Evolutionary conservation across 1,140 invertebrate genomes (phyloP).

Genomic region (Brachionus rubens): DNA sequence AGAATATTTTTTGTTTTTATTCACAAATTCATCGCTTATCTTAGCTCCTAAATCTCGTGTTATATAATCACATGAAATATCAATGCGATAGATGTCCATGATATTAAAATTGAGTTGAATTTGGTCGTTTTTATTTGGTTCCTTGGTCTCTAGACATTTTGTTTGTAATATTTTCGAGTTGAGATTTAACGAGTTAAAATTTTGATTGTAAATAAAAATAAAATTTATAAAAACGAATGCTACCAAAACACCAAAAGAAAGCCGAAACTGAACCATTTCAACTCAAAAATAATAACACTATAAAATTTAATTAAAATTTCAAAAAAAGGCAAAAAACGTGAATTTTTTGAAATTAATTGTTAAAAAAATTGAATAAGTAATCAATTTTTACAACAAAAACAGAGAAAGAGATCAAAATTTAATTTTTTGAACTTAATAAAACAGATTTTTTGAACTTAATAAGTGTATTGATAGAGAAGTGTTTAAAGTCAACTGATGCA

Average conservation of each 20-base stretch:
- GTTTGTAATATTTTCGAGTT: not conserved
- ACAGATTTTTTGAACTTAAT: too few relatives aligned
- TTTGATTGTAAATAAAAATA: not conserved
- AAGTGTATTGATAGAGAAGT: too few relatives aligned
- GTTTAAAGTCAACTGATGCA: too few relatives aligned
- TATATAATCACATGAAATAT: conserved; percentile 36
- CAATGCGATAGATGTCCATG: conserved; percentile 37
- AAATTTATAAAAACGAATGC: not conserved
- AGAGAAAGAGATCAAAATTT: too few relatives aligned
- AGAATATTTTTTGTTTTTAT: conserved; percentile 39
- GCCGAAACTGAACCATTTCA: not conserved
- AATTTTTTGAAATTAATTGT: too few relatives aligned
- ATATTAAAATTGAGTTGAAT: conserved; percentile 32
- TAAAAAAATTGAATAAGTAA: too few relatives aligned
- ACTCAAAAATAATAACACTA: too few relatives aligned
- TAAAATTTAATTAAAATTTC: too few relatives aligned
- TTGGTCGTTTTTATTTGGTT: not conserved
- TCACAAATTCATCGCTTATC: conserved; percentile 12
- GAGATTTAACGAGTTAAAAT: not conserved
- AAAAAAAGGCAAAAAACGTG: too few relatives aligned
- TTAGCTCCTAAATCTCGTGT: not conserved
- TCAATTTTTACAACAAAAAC: too few relatives aligned
- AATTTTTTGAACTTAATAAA: too few relatives aligned
- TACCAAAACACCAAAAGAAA: not conserved
- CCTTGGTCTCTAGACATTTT: not conserved